These are phyloP conservation scores for Manis crassicaudata DNA, from an alignment of 2,797 vertebrate genomes.

Conservation along the genomic window DNA sequence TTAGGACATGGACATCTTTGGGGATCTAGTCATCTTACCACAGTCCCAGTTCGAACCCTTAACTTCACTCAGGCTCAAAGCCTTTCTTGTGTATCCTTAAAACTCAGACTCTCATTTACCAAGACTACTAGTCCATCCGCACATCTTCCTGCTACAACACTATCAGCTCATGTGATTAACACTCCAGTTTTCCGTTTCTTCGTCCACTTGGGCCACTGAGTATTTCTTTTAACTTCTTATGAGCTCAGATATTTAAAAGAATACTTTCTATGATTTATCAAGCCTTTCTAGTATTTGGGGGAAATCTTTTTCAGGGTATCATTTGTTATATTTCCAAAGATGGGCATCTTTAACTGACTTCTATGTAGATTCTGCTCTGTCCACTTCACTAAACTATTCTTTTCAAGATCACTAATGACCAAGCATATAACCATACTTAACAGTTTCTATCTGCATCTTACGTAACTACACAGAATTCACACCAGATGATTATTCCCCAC, in stretches of 20 bases:
- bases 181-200: neutral
- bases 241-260: neutral
- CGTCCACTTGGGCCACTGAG: neutral
- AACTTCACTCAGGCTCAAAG: neutral
- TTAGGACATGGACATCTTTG: neutral
- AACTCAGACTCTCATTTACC: neutral
- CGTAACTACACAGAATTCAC: neutral
- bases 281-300: neutral
- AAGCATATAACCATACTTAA: neutral
- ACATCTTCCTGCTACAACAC: neutral
- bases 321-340: conserved; percentile 27
- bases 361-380: neutral
- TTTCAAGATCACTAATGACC: neutral
- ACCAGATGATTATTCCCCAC: neutral
- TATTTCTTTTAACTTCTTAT: conserved; percentile 9
- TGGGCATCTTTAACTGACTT: neutral
- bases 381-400: neutral
- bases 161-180: neutral
- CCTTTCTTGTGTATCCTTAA: neutral
- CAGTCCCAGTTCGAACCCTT: neutral
- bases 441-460: neutral
- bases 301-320: neutral
- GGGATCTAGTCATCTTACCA: neutral
- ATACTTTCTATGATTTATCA: neutral
- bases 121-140: neutral